These are phyloP conservation scores for Laterallus jamaicensis DNA, from an alignment of 2,113 vertebrate species.

Conservation along the genomic window DNA sequence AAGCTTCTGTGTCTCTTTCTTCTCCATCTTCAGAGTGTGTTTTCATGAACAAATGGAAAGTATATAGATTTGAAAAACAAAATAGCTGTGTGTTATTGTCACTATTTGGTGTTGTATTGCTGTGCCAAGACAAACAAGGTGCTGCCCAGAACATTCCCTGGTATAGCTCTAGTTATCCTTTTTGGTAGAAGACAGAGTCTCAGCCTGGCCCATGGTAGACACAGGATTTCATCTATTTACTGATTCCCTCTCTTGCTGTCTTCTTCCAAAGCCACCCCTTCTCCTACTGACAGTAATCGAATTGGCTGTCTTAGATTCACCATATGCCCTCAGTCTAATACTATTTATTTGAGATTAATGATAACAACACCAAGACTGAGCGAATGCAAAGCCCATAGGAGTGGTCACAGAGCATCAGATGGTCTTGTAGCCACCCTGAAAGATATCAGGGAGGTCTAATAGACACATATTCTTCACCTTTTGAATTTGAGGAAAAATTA, in stretches of 20 bases:
- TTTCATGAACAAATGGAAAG: not conserved
- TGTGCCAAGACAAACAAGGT: not conserved
- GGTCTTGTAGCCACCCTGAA: not conserved
- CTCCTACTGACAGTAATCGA: not conserved
- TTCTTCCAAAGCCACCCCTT: not conserved
- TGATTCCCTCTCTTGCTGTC: not conserved
- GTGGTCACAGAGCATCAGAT: not conserved
- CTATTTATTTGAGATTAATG: not conserved
- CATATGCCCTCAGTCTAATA: not conserved
- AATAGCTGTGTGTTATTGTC: not conserved
- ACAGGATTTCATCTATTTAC: not conserved
- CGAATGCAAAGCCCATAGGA: not conserved
- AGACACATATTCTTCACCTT: not conserved
- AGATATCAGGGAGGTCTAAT: not conserved
- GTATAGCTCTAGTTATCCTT: not conserved
- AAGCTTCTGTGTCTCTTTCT: not conserved
- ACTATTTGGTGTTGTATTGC: not conserved
- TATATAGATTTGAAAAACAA: not conserved
- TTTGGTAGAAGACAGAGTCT: not conserved
- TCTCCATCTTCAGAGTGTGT: not conserved
- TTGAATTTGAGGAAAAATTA: not conserved
- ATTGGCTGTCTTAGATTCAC: not conserved
- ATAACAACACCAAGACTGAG: not conserved
- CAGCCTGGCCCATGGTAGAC: not conserved
- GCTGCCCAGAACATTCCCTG: not conserved